Percentiles rank a stretch among this genome's conserved stretches.
Conservation (phyloP, 1,140 invertebrate genomes). For the Muscidifurax raptorellus region DNA sequence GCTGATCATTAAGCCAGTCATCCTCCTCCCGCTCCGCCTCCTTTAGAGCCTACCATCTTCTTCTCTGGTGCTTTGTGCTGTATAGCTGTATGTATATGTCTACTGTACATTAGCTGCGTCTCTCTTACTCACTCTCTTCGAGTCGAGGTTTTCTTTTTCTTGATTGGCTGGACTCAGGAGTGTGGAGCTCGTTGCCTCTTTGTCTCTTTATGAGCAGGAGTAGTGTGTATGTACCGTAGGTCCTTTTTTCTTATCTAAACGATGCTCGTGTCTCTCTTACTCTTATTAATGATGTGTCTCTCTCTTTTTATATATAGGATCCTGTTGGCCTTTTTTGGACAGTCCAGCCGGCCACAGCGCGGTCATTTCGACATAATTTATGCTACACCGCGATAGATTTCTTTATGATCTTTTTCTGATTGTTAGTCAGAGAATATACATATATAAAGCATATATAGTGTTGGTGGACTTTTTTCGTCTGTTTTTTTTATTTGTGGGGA, state of each 20-base stretch:
- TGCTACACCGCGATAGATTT: constrained; percentile 26
- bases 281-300: constrained; percentile 49
- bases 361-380: constrained; percentile 39
- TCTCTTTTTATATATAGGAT: constrained; percentile 15
- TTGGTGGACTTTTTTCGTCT: not conserved
- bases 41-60: constrained; percentile 52
- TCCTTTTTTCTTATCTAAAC: constrained; percentile 46
- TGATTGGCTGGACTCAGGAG: not conserved
- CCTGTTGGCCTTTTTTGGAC: constrained; percentile 17
- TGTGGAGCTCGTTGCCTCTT: not conserved
- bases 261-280: constrained; percentile 49
- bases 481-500: not conserved
- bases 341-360: not conserved
- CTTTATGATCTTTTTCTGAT: constrained; percentile 19
- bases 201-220: constrained; percentile 1
- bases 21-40: constrained; percentile 63
- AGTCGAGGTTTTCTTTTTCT: constrained; percentile 22
- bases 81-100: not conserved
- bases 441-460: constrained; percentile 22
- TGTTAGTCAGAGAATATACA: not conserved
- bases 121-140: constrained; percentile 54
- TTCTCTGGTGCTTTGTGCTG: constrained; percentile 26
- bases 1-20: constrained; percentile 69
- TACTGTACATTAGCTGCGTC: constrained; percentile 9
- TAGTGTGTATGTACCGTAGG: constrained; percentile 1